Conservation (phyloP, 2,888 invertebrate species). For the Cheilosia vulpina region DNA sequence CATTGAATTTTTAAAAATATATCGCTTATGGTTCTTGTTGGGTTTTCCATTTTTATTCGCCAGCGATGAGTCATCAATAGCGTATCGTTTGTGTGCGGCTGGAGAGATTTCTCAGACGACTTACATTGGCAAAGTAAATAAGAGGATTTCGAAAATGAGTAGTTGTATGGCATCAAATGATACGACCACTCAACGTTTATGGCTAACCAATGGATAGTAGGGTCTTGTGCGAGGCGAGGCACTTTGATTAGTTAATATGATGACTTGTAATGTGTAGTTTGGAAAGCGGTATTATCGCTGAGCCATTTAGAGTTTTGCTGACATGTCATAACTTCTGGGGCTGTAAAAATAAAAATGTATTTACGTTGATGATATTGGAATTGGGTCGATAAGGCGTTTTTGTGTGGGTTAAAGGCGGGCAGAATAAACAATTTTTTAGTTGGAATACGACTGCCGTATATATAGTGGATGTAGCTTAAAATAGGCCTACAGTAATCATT, state of each 20-base stretch:
- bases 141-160: conserved; percentile 29
- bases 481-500: no score
- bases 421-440: no score
- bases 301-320: background rate
- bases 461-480: no score
- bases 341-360: conserved; percentile 30
- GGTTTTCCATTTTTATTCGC: conserved; percentile 1
- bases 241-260: background rate
- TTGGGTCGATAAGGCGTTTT: background rate
- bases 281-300: background rate
- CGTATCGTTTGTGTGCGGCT: background rate
- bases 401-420: background rate
- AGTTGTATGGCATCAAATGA: conserved; percentile 26
- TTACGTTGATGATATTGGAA: conserved; percentile 15
- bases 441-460: no score
- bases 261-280: background rate
- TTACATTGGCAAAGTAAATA: conserved; percentile 27
- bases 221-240: background rate
- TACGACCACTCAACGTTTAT: conserved; percentile 9
- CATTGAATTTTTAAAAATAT: conserved; percentile 44
- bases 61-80: conserved; percentile 42
- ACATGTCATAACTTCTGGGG: background rate
- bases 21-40: conserved; percentile 30
- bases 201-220: background rate
- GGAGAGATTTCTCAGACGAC: background rate